phyloP scores from a whole-genome alignment of 2,797 vertebrate genomes.

The Melanotaenia pygmaea region DNA sequence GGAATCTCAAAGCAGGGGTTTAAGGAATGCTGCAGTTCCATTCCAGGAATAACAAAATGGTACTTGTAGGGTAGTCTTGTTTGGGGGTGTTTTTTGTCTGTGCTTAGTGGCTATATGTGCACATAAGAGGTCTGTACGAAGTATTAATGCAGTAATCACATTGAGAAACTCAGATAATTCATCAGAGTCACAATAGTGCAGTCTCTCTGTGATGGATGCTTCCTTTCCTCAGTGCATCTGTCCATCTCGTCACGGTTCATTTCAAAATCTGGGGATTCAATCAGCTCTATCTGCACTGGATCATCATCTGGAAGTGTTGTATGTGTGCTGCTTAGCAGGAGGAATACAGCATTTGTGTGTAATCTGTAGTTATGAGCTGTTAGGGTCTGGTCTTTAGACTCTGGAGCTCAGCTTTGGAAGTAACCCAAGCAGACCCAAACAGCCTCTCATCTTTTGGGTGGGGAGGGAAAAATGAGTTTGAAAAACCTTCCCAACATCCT shows the following conservation, averaged over 20 bases:
- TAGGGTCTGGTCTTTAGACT: constrained; percentile 65
- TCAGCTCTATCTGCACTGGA: constrained; percentile 59
- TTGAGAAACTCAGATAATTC: constrained; percentile 53
- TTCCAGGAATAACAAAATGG: constrained; percentile 78
- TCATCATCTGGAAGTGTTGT: constrained; percentile 50
- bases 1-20: constrained; percentile 61
- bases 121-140: constrained; percentile 27
- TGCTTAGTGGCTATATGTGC: constrained; percentile 25
- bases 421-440: constrained; percentile 60
- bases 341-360: constrained; percentile 57
- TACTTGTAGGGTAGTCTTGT: constrained; percentile 51
- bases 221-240: constrained; percentile 59
- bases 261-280: constrained; percentile 59
- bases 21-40: constrained; percentile 70
- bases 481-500: constrained; percentile 50
- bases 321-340: constrained; percentile 53
- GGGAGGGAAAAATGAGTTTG: neutral
- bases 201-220: constrained; percentile 54
- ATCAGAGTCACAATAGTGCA: constrained; percentile 56
- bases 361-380: constrained; percentile 75
- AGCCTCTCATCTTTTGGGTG: constrained; percentile 37
- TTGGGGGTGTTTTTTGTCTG: constrained; percentile 22
- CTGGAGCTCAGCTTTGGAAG: constrained; percentile 53
- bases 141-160: constrained; percentile 49
- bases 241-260: constrained; percentile 45